Evolutionary conservation across 2,797 vertebrate genomes (phyloP), one percentile per base, ranked within the genome.

Genomic region (Moxostoma hubbsi): DNA sequence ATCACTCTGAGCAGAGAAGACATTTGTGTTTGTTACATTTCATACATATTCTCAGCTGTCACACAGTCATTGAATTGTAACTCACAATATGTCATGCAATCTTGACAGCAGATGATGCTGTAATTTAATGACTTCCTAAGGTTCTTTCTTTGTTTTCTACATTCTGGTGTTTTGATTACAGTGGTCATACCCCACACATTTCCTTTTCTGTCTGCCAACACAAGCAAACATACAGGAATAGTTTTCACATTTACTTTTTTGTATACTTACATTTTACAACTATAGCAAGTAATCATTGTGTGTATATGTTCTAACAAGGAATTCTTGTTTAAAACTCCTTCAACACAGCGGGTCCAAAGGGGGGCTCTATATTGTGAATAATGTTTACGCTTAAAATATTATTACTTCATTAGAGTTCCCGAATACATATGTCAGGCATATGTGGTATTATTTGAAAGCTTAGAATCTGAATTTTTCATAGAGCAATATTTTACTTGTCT

Each of bases 111-210:
- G 8, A 50, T 50, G 50, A 11, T 11, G 4, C 50, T 11, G 61
- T 66, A 58, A 49, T 49, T 66, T 57, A 66, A 75, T 57, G 15
- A 58, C 62, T 49, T 66, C 62, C 46, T 67, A 68, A 43, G 12
- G 12, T 7, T n/a, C 36, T 57, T 75, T 63, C 13, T 67, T 43
- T 53, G 49, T 5, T 13, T 7, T 7, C 45, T 16, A 69, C 24
- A 24, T 24, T 24, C 24, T 15, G 51, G 51, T 7, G 5, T 51
- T 51, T 61, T 69, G 24, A 69, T 61, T 62, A 53, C 46, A 59
- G 16, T 51, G 13, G 36, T 59, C 57, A 69, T 51, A 59, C 16
- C 24, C 47, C 66, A 69, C 75, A 70, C 49, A 69, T 6, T 51
- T 63, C 2, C 43, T 73, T 73, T 24, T 24, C 24, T 24, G 24